phyloP scores from a whole-genome alignment of 2,888 invertebrate genomes.

The Peribatodes rhomboidaria region DNA sequence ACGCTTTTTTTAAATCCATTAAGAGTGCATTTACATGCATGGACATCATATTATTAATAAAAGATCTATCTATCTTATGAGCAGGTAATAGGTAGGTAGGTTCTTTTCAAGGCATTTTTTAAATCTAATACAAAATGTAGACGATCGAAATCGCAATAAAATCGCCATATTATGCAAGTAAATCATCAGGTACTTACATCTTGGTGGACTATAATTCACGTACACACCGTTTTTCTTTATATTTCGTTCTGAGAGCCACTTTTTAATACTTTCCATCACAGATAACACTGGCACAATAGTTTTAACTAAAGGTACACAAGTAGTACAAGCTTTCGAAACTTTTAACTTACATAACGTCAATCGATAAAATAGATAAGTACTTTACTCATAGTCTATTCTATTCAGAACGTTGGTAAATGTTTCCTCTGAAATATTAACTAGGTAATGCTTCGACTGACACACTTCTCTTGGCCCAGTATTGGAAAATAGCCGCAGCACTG shows the following conservation, averaged over 20 bases:
- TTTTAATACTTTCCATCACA: slow-evolving; percentile 73
- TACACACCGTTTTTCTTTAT: slow-evolving; percentile 84
- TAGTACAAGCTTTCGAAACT: background rate
- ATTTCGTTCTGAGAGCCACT: slow-evolving; percentile 66
- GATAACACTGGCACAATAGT: background rate
- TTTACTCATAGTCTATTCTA: background rate
- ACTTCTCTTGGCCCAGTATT: slow-evolving; percentile 49
- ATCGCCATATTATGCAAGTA: background rate
- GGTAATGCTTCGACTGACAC: slow-evolving; percentile 65
- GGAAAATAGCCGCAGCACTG: slow-evolving; percentile 30
- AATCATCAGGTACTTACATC: slow-evolving; percentile 77
- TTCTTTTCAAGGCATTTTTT: background rate
- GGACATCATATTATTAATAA: no score
- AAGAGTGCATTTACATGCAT: no score
- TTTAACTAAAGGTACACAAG: background rate
- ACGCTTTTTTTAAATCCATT: no score
- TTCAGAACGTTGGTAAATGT: slow-evolving; percentile 57
- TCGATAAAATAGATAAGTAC: slow-evolving; percentile 20
- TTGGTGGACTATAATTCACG: slow-evolving; percentile 88
- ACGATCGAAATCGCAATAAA: no score
- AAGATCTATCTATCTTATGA: no score
- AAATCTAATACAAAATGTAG: no score
- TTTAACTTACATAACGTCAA: slow-evolving; percentile 6
- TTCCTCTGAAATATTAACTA: slow-evolving; percentile 73
- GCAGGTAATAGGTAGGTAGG: no score